phyloP scores from a whole-genome alignment of 2,113 vertebrate genomes.

The Falcunculus frontatus region DNA sequence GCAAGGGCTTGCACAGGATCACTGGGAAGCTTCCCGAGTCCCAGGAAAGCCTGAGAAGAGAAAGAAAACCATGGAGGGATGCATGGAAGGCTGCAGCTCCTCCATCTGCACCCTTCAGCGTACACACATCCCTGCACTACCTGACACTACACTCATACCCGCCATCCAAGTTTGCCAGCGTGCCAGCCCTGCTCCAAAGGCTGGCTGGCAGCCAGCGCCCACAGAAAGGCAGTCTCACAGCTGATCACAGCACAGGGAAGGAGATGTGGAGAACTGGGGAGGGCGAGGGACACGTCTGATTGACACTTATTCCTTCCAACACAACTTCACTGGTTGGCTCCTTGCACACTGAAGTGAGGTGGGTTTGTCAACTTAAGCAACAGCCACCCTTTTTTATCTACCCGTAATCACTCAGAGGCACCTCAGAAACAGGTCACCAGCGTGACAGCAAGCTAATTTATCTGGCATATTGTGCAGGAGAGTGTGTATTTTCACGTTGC shows the following conservation, averaged over 20 bases:
- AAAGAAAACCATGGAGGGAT: not conserved
- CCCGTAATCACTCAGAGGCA: not conserved
- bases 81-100: not conserved
- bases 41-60: not conserved
- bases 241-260: not conserved
- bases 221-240: not conserved
- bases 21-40: not conserved
- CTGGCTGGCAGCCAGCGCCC: not conserved
- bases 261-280: not conserved
- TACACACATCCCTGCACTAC: not conserved
- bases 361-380: not conserved
- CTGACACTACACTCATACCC: no score
- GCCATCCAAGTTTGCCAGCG: rapidly evolving
- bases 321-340: not conserved
- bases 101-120: not conserved
- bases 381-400: not conserved
- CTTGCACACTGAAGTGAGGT: not conserved
- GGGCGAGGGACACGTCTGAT: not conserved
- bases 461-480: not conserved
- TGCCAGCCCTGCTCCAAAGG: not conserved
- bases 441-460: not conserved
- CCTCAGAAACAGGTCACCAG: not conserved
- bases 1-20: not conserved
- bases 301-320: not conserved
- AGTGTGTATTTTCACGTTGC: not conserved